Evolutionary conservation across 2,888 invertebrate species (phyloP), one percentile per base, ranked within the genome.

Genomic region (Cryptocephalus primarius): DNA sequence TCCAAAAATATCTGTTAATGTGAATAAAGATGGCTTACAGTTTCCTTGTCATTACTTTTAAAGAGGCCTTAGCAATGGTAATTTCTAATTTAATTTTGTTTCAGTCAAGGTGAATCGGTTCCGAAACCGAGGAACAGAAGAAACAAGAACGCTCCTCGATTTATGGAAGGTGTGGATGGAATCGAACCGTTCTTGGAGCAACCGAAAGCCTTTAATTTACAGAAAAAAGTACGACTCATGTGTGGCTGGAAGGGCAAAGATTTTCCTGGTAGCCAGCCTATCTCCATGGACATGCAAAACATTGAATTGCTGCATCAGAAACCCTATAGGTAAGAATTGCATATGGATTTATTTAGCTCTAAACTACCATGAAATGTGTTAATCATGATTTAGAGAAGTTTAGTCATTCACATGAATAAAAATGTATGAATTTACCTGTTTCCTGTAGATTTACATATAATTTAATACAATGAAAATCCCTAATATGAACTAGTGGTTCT

Each of bases 211-310:
- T 59, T 53, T 47, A 54, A 80, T 13, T 72, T 96, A 9, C 93
- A 92, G 64, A 72, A 72, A 47, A 84, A 79, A 60, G 80, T 83
- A 0, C 88, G 91, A 64, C 67, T 74, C 2, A 87, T 89, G 78
- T 93, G 93, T 65, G 76, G 74, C 4, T 95, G 91, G 90, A 67
- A 76, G 13, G 72, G 70, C 4, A 76, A 76, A 11, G 93, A 90
- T 0, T 99, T 99, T 72, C 96, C 97, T 0, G 99, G 99, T 0
- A 83, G 86, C 2, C 99, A 99, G 65, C 99, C 99, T 0, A 94
- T 99, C 0, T 96, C 96, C 0, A 94, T 99, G 94, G 88, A 91
- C 62, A 71, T 74, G 1, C 64, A 76, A 1, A 99, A 99, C 68
- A 73, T 99, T 41, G 68, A 70, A 43, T 75, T 85, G 9, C 70